phyloP scores from a whole-genome alignment of 2,113 vertebrate species.

The Muntiacus muntjak region DNA sequence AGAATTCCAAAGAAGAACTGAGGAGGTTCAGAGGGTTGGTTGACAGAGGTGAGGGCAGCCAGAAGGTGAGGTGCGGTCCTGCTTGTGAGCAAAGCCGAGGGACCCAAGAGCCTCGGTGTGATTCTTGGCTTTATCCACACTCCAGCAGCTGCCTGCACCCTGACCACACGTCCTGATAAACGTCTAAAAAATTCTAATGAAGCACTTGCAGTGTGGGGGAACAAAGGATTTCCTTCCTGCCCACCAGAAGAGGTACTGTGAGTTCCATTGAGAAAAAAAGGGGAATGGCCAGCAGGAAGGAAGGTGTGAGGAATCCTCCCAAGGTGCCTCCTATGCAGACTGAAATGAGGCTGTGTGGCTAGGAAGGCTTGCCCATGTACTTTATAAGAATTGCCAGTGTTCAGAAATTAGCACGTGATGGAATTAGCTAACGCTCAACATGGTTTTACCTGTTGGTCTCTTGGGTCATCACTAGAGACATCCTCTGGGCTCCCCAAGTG shows the following conservation, averaged over 20 bases:
- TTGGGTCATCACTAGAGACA: background rate
- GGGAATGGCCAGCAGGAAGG: background rate
- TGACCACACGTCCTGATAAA: background rate
- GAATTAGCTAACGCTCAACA: background rate
- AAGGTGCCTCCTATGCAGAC: background rate
- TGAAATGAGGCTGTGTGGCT: background rate
- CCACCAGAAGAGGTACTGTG: background rate
- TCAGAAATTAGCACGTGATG: background rate
- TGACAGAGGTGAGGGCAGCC: background rate
- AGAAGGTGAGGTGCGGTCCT: background rate
- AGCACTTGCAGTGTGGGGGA: background rate
- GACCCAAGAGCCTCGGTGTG: no score
- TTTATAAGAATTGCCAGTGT: background rate
- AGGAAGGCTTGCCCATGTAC: background rate
- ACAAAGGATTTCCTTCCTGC: background rate
- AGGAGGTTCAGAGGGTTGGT: background rate
- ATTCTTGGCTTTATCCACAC: background rate
- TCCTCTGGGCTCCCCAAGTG: background rate
- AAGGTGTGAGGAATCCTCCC: background rate
- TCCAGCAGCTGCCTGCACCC: background rate
- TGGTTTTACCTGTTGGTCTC: background rate
- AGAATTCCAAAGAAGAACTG: background rate
- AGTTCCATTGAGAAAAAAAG: background rate
- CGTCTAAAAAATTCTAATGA: background rate
- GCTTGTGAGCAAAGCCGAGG: background rate